Percentiles rank a stretch among this genome's conserved stretches.
phyloP scores from a whole-genome alignment of 2,797 vertebrate genomes.

The Peromyscus aztecus region DNA sequence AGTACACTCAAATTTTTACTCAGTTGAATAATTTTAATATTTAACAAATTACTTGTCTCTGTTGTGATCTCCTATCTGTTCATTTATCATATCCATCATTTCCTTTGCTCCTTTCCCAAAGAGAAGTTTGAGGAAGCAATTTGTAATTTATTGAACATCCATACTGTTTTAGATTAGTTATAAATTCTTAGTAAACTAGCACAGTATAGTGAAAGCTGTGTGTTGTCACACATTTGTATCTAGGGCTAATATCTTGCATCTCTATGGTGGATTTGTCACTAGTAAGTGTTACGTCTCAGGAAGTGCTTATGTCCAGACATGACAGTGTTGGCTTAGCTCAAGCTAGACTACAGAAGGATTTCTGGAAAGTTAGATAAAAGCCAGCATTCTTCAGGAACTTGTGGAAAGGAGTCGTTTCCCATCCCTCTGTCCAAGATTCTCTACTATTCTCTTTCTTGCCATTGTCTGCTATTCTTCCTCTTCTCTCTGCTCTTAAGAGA shows the following conservation, averaged over 20 bases:
- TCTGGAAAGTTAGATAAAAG: not conserved
- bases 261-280: not conserved
- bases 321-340: not conserved
- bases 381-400: not conserved
- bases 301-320: not conserved
- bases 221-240: not conserved
- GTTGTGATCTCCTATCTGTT: not conserved
- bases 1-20: not conserved
- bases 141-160: not conserved
- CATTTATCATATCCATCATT: not conserved
- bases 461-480: not conserved
- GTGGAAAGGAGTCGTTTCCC: not conserved
- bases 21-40: not conserved
- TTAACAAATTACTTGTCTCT: not conserved
- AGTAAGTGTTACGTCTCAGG: not conserved
- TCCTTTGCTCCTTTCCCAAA: not conserved
- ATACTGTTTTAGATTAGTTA: not conserved
- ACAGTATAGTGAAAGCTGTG: not conserved
- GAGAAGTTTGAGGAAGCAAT: not conserved
- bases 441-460: not conserved
- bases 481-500: not conserved
- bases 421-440: not conserved
- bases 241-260: not conserved
- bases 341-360: not conserved
- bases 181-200: not conserved